Evolutionary conservation across 2,113 vertebrate genomes (phyloP), one percentile per base, ranked within the genome.

Genomic region (Struthio camelus): DNA sequence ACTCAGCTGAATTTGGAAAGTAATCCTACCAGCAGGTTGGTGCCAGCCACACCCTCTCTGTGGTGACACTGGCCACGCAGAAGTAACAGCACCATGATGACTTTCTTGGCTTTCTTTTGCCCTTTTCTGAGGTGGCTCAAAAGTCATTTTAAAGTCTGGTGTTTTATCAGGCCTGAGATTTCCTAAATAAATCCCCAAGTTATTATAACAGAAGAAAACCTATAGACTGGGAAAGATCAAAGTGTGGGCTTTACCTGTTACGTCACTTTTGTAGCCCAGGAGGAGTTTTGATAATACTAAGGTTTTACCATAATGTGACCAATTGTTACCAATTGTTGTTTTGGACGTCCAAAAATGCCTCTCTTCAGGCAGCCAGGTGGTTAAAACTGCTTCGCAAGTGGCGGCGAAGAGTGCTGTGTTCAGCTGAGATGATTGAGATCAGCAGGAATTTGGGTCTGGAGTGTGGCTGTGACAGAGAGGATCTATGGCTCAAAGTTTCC

Each of bases 201-300:
- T 32, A 46, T 65, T 58, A 58, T 15, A 72, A 89, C 15, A 81
- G 46, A 90, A 84, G 80, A 81, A 65, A 34, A 72, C 53, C 10
- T 38, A 10, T 25, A 72, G 38, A 44, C 69, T 59, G 46, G 9
- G 14, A 86, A 85, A 96, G 81, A 94, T 90, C 94, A 89, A 96
- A 90, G 80, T 19, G 51, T 5, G 14, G 7, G 28, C 32, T 94
- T 44, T 92, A 51, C 76, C 79, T 83, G 36, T 82, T 67, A 34
- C 70, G 18, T 66, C 24, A 40, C 3, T 85, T 76, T 48, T 69
- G 24, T 34, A 90, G 42, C 82, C 72, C 14, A 40, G 46, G 54
- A 80, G 27, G 22, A 75, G 14, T 6, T 0, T 0, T 38, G 59
- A 69, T 27, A 73, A 91, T 64, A 69, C n/a, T 34, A 40, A 32